Evolutionary conservation across 2,797 vertebrate species (phyloP), one percentile per base, ranked within the genome.

Genomic region (Megalops cyprinoides): DNA sequence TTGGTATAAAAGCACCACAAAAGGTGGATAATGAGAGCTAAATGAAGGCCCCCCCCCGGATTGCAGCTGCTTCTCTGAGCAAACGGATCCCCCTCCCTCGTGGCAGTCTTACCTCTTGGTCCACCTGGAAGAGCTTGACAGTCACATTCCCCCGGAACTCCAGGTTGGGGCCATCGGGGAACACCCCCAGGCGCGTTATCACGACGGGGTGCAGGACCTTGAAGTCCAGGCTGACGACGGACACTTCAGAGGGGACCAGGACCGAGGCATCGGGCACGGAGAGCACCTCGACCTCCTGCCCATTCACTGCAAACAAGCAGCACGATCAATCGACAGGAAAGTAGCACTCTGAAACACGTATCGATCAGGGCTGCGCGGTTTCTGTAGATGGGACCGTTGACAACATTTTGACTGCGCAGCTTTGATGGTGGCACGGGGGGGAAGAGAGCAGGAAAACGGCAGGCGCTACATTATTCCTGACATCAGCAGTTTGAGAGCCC

Each of bases 171-270:
- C 92, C 90, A 44, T 95, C 93, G 53, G 96, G 92, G 89, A 98
- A 98, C 71, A 98, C 96, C 56, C 97, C 98, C 1, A 99, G 94
- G 80, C 94, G 94, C 65, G 97, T 99, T 83, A 99, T 97, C 76
- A 99, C 95, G 79, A 99, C 95, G 0, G 98, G 96, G 88, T 99
- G 96, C 84, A 98, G 96, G 39, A 99, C 96, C 82, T 96, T 97
- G 56, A 99, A 98, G 87, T 97, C 96, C 91, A 99, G 93, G 39
- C 96, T 97, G 82, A 98, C 90, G 15, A 95, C 87, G 0, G 91
- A 91, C 82, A 96, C 96, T 20, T 96, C 96, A 0, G 96, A 94
- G 0, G 91, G 88, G 65, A 86, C 79, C 23, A 95, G 92, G 56
- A 87, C 79, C 0, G 89, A 74, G 0, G 93, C 90, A 84, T 95